phyloP scores from a whole-genome alignment of 2,888 invertebrate genomes.

The Ametastegia equiseti region DNA sequence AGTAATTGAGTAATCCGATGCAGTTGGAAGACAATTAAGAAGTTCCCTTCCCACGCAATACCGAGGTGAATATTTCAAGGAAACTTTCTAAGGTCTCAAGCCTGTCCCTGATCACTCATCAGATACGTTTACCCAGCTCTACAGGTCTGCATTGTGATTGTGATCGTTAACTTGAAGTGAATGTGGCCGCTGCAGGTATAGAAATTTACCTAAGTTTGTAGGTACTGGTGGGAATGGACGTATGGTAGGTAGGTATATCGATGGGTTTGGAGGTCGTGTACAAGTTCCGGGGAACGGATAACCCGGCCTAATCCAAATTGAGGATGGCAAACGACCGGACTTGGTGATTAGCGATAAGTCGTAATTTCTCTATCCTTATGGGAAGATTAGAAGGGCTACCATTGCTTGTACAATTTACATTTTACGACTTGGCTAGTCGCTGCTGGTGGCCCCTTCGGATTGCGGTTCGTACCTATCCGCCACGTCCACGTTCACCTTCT shows the following conservation, averaged over 20 bases:
- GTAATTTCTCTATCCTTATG: slow-evolving; percentile 44
- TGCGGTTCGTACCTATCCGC: neutral
- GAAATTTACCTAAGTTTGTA: too few species aligned
- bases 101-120: neutral
- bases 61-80: too few species aligned
- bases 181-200: too few species aligned
- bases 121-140: neutral
- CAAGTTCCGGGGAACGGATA: neutral
- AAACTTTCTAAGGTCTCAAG: neutral
- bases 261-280: neutral
- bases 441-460: neutral
- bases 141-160: neutral
- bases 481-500: neutral
- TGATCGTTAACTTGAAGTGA: neutral
- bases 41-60: too few species aligned
- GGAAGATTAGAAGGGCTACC: slow-evolving; percentile 23
- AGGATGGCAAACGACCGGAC: slow-evolving; percentile 34
- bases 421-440: slow-evolving; percentile 32
- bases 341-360: slow-evolving; percentile 45
- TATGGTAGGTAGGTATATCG: neutral
- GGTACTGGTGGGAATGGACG: neutral
- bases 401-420: slow-evolving; percentile 42
- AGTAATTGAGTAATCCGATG: too few species aligned
- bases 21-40: too few species aligned
- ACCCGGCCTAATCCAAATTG: neutral